phyloP scores from a whole-genome alignment of 2,797 vertebrate genomes.

The Semaprochilodus insignis region DNA sequence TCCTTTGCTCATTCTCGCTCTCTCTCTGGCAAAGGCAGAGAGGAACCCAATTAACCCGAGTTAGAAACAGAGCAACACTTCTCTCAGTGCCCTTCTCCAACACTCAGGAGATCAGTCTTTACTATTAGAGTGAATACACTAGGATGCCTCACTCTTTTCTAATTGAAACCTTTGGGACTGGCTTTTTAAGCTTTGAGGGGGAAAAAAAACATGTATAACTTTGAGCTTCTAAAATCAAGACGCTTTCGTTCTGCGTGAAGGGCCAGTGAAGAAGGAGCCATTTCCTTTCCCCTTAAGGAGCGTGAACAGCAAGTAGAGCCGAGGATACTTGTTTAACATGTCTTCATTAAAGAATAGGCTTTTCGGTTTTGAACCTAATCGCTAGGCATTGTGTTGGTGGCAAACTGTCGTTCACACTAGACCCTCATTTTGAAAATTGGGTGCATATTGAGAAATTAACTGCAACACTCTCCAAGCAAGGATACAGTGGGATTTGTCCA shows the following conservation, averaged over 20 bases:
- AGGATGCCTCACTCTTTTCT: slow-evolving; percentile 76
- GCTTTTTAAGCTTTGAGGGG: slow-evolving; percentile 70
- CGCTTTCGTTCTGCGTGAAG: slow-evolving; percentile 51
- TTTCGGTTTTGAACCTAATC: slow-evolving; percentile 19
- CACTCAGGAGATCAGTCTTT: slow-evolving; percentile 78
- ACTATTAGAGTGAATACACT: slow-evolving; percentile 79
- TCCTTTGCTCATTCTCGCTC: slow-evolving; percentile 52
- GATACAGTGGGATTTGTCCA: not conserved
- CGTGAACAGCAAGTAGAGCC: slow-evolving; percentile 46
- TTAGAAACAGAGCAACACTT: slow-evolving; percentile 75
- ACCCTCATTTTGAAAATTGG: slow-evolving; percentile 18
- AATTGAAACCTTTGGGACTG: slow-evolving; percentile 84
- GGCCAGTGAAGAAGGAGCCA: not conserved
- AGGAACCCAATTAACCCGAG: slow-evolving; percentile 82
- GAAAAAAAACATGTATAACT: slow-evolving; percentile 67
- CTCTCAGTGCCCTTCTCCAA: slow-evolving; percentile 67
- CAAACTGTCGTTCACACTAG: slow-evolving; percentile 8
- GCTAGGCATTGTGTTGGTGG: not conserved
- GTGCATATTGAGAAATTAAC: slow-evolving; percentile 12
- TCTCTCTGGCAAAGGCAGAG: slow-evolving; percentile 72
- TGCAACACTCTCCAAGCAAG: no score
- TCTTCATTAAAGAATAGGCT: slow-evolving; percentile 23
- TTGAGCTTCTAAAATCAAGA: slow-evolving; percentile 71
- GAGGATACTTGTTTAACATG: slow-evolving; percentile 16
- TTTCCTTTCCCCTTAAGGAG: slow-evolving; percentile 50